These are phyloP conservation scores for Acanthosepion lycidas DNA, from an alignment of 2,888 invertebrate genomes.

Conservation along the genomic window DNA sequence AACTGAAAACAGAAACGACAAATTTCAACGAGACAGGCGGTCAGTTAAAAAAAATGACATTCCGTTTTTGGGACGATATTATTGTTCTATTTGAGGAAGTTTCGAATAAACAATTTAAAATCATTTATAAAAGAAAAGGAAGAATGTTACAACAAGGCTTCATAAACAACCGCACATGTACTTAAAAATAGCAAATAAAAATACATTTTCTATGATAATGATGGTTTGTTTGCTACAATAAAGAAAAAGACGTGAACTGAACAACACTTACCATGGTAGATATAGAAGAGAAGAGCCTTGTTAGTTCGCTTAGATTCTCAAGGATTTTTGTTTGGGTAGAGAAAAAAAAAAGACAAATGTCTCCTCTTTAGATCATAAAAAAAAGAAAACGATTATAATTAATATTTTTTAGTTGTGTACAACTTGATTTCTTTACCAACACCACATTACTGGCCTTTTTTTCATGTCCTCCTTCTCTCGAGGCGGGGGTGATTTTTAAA, in stretches of 20 bases:
- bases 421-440: neutral
- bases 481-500: neutral
- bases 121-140: neutral
- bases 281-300: neutral
- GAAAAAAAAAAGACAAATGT: too few relatives aligned
- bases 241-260: neutral
- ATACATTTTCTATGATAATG: neutral
- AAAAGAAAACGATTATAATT: neutral
- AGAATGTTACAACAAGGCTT: neutral
- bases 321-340: too few relatives aligned
- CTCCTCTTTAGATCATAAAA: too few relatives aligned
- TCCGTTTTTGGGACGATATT: slow-evolving; percentile 5
- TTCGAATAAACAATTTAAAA: neutral
- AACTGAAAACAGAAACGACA: too few relatives aligned
- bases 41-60: neutral
- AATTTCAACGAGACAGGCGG: too few relatives aligned
- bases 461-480: neutral
- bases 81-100: neutral
- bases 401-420: neutral
- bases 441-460: neutral
- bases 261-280: neutral
- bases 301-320: neutral
- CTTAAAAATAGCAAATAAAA: neutral
- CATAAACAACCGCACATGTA: neutral
- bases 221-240: neutral